Conservation (phyloP, 2,797 vertebrate genomes). For the Toxotes lorentzi region DNA sequence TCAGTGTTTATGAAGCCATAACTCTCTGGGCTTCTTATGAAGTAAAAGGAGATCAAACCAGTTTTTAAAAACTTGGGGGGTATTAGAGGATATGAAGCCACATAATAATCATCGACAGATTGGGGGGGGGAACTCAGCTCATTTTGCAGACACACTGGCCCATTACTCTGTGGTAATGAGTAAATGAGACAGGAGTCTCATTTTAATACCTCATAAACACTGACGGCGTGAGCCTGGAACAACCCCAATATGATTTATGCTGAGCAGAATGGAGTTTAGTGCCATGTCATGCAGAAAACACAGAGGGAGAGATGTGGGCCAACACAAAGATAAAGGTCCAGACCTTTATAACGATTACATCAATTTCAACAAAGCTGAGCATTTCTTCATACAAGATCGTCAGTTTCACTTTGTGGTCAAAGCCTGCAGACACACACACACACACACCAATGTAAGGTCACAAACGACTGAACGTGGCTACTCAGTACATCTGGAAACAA, state of each 20-base stretch:
- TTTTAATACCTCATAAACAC: slow-evolving; percentile 71
- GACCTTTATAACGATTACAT: slow-evolving; percentile 47
- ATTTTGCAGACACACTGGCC: slow-evolving; percentile 41
- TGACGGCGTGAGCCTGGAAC: slow-evolving; percentile 55
- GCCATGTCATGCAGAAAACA: slow-evolving; percentile 61
- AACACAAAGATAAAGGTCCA: slow-evolving; percentile 35
- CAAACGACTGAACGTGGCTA: background rate
- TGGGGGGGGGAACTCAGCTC: slow-evolving; percentile 18
- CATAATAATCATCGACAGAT: slow-evolving; percentile 40
- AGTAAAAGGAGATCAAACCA: slow-evolving; percentile 29
- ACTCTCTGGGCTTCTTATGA: slow-evolving; percentile 33
- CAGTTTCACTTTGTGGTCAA: slow-evolving; percentile 32
- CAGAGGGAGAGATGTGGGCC: slow-evolving; percentile 19
- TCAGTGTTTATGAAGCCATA: slow-evolving; percentile 37
- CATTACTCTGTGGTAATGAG: slow-evolving; percentile 59
- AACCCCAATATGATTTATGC: slow-evolving; percentile 57
- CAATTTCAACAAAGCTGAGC: slow-evolving; percentile 38
- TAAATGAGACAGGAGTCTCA: slow-evolving; percentile 67
- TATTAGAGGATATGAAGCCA: slow-evolving; percentile 36
- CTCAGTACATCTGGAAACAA: slow-evolving; percentile 32
- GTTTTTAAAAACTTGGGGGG: slow-evolving; percentile 19
- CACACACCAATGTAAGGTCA: slow-evolving; percentile 3
- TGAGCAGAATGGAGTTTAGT: slow-evolving; percentile 68
- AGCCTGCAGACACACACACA: slow-evolving; percentile 4
- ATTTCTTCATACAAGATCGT: slow-evolving; percentile 25